These are phyloP conservation scores for Sarcophilus harrisii DNA, from an alignment of 2,797 vertebrate species.

Conservation along the genomic window DNA sequence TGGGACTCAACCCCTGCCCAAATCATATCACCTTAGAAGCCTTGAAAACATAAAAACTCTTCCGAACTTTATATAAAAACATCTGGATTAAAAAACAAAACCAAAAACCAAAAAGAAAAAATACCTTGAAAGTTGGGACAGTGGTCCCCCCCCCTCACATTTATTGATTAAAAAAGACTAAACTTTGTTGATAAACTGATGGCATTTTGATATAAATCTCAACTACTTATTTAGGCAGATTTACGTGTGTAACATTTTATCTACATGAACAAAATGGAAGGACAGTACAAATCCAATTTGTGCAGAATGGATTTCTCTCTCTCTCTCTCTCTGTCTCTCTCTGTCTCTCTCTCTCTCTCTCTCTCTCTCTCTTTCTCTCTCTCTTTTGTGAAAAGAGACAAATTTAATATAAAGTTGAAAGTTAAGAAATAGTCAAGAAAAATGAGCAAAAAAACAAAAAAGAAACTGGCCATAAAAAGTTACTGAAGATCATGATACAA, in stretches of 20 bases:
- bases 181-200: slow-evolving; percentile 99
- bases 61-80: background rate
- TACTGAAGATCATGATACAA: background rate
- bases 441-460: background rate
- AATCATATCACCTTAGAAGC: background rate
- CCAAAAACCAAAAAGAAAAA: too few species aligned
- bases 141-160: accelerated
- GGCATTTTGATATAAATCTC: slow-evolving; percentile 96
- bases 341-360: too few species aligned
- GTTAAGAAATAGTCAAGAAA: background rate
- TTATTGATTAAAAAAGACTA: slow-evolving; percentile 98
- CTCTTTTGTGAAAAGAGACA: background rate
- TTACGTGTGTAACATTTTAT: slow-evolving; percentile 96
- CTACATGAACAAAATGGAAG: slow-evolving; percentile 93
- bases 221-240: slow-evolving; percentile 99
- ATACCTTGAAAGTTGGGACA: background rate
- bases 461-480: background rate
- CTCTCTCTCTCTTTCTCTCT: too few species aligned
- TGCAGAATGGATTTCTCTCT: slow-evolving; percentile 87
- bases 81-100: background rate
- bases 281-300: slow-evolving; percentile 96
- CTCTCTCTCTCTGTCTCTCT: too few species aligned
- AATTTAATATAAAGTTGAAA: background rate
- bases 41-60: background rate
- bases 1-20: background rate